Conservation (phyloP, 2,797 vertebrate genomes). For the Argentina silus region DNA sequence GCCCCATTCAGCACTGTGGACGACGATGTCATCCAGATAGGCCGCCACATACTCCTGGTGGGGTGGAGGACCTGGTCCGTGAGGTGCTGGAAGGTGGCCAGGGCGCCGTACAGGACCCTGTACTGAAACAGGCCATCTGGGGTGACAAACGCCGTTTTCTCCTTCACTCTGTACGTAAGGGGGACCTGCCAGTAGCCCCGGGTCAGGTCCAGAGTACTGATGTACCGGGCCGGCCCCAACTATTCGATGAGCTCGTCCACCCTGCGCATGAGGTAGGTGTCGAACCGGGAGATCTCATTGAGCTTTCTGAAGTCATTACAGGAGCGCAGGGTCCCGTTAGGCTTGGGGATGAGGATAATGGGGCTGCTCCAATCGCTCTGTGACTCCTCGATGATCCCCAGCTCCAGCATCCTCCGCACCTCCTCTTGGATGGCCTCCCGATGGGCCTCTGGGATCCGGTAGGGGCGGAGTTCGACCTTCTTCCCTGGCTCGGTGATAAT, state of each 20-base stretch:
- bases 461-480: background rate
- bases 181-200: slow-evolving; percentile 7
- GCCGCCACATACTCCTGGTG: background rate
- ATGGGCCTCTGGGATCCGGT: background rate
- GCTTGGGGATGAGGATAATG: background rate
- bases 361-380: slow-evolving; percentile 3
- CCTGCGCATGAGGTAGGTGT: slow-evolving; percentile 9
- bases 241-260: too few relatives aligned
- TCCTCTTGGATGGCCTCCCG: background rate
- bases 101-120: background rate
- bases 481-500: background rate
- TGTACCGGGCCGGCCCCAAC: background rate
- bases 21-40: too few relatives aligned
- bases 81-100: background rate
- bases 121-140: background rate
- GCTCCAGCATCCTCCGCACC: background rate
- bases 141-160: slow-evolving; percentile 2
- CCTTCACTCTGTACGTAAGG: background rate
- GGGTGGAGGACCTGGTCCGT: background rate
- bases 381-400: background rate
- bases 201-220: slow-evolving; percentile 4
- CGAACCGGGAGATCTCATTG: slow-evolving; percentile 1
- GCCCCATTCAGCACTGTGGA: background rate
- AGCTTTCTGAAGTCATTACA: slow-evolving; percentile 10
- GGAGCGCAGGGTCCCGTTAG: background rate